Conservation (phyloP, 2,888 invertebrate species). For the Dermolepida albohirtum region DNA sequence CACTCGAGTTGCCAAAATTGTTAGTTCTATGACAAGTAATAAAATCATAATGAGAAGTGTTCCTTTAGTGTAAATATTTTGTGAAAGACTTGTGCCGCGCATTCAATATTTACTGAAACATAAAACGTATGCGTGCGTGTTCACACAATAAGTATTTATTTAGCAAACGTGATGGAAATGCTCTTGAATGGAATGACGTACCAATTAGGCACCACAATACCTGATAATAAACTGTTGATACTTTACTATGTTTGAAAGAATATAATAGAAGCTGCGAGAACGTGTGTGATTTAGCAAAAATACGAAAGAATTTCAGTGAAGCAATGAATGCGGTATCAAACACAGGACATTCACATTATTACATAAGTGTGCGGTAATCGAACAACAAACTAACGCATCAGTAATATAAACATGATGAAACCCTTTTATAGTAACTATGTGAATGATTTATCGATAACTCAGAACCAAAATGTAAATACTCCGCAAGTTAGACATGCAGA, state of each 20-base stretch:
- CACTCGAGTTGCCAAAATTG: conserved; percentile 31
- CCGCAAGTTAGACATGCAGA: conserved; percentile 37
- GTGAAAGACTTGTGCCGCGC: conserved; percentile 13
- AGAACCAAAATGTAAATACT: conserved; percentile 45
- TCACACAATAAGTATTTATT: conserved; percentile 8
- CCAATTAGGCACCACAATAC: conserved; percentile 1
- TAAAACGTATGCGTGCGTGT: conserved; percentile 4
- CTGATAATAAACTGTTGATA: neutral
- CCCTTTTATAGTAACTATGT: conserved; percentile 54
- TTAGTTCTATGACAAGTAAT: conserved; percentile 11
- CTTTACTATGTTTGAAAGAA: conserved; percentile 1
- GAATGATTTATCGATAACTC: conserved; percentile 45
- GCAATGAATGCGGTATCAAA: too few species aligned
- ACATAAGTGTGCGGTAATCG: too few species aligned
- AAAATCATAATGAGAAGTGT: conserved; percentile 17
- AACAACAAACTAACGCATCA: too few species aligned
- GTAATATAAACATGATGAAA: conserved; percentile 57
- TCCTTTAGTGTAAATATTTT: conserved; percentile 29
- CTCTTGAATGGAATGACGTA: conserved; percentile 6
- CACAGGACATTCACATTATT: too few species aligned
- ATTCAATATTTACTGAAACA: conserved; percentile 34
- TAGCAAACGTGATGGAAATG: conserved; percentile 20
- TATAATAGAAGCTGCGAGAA: neutral
- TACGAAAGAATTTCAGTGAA: neutral
- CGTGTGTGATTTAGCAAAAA: neutral